A percentile compares a stretch with the other conserved stretches of the same genome.
These are phyloP conservation scores for Orthosia incerta DNA, from an alignment of 2,888 invertebrate genomes.

Conservation along the genomic window DNA sequence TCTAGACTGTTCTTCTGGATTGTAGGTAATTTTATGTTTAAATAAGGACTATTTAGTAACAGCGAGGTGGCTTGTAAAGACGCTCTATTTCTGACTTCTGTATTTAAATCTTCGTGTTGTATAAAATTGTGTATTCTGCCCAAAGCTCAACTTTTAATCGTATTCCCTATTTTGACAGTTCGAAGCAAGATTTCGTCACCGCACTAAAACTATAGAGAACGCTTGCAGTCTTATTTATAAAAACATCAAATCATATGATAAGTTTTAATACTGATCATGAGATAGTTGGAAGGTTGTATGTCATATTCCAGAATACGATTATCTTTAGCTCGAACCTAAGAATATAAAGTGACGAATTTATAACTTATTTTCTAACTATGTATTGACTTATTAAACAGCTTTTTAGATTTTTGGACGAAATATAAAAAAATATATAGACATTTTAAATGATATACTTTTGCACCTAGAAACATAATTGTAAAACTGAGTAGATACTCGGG, in stretches of 20 bases:
- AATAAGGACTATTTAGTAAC: constrained; percentile 7
- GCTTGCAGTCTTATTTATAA: not conserved
- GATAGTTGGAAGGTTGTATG: too few species aligned
- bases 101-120: constrained; percentile 2
- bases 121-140: not conserved
- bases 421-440: not conserved
- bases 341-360: constrained; percentile 2
- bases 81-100: constrained; percentile 5
- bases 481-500: not conserved
- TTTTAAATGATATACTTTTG: not conserved
- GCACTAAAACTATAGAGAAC: not conserved
- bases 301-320: not conserved
- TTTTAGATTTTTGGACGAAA: not conserved
- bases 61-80: constrained; percentile 3
- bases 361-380: not conserved
- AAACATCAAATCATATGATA: not conserved
- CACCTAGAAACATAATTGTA: not conserved
- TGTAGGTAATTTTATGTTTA: constrained; percentile 27
- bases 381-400: not conserved
- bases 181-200: not conserved
- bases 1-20: constrained; percentile 26
- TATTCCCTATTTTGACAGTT: not conserved
- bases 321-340: not conserved
- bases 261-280: too few species aligned
- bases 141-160: not conserved